Evolutionary conservation across 2,797 vertebrate genomes (phyloP).

Genomic region (Paramormyrops hopkinsi): DNA sequence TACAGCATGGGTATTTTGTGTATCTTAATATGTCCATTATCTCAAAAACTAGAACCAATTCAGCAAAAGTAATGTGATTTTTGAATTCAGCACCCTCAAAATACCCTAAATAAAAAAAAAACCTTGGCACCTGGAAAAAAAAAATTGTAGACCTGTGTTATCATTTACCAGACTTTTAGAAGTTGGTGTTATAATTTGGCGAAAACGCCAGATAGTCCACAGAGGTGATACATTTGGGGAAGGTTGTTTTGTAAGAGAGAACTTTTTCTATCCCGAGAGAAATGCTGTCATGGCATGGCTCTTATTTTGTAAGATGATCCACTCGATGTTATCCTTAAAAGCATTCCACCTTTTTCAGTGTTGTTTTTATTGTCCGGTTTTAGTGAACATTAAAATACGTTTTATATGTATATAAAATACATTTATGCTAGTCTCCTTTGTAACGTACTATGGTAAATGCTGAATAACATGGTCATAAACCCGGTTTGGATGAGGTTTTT

Average conservation of each 20-base stretch:
- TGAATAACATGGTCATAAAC: not conserved
- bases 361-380: not conserved
- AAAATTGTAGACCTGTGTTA: not conserved
- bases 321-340: not conserved
- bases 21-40: no score
- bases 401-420: not conserved
- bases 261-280: not conserved
- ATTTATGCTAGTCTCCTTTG: not conserved
- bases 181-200: not conserved
- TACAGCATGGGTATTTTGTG: no score
- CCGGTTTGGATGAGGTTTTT: not conserved
- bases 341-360: not conserved
- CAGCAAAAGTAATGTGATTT: no score
- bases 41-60: no score
- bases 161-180: not conserved
- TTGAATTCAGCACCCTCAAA: no score
- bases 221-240: not conserved
- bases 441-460: not conserved
- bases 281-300: not conserved
- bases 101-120: no score
- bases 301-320: not conserved
- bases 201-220: not conserved
- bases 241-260: not conserved
- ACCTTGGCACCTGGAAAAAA: no score
- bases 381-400: not conserved